These are phyloP conservation scores for Psix sp. DNA, from an alignment of 1,140 invertebrate genomes.

Conservation along the genomic window DNA sequence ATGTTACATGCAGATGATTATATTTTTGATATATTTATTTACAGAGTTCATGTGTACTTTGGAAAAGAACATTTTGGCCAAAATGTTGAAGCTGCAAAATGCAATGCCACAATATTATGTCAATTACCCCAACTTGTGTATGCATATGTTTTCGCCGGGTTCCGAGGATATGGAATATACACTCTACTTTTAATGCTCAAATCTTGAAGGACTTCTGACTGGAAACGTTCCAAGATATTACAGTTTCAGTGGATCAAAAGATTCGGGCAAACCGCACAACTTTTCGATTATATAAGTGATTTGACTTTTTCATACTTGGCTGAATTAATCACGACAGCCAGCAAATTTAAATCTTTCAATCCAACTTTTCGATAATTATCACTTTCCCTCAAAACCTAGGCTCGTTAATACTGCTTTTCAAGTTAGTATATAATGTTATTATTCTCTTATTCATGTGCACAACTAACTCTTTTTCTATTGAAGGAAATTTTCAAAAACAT, in stretches of 20 bases:
- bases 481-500: too few relatives aligned
- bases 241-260: constrained; percentile 52
- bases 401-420: too few relatives aligned
- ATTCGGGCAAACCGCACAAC: constrained; percentile 35
- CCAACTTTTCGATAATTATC: constrained; percentile 12
- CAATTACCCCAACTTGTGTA: constrained; percentile 44
- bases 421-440: too few relatives aligned
- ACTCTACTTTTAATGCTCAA: constrained; percentile 48
- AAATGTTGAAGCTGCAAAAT: too few relatives aligned
- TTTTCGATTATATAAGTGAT: constrained; percentile 48
- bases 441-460: too few relatives aligned
- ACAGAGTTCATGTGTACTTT: too few relatives aligned
- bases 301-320: constrained; percentile 35
- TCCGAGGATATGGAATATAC: constrained; percentile 47
- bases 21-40: too few relatives aligned
- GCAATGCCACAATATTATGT: constrained; percentile 42
- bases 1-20: too few relatives aligned
- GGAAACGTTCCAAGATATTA: constrained; percentile 58
- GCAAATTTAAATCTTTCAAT: constrained; percentile 4
- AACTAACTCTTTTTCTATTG: too few relatives aligned
- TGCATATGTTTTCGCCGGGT: constrained; percentile 27
- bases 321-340: constrained; percentile 33
- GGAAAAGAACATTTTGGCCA: too few relatives aligned
- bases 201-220: constrained; percentile 57
- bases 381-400: too few relatives aligned